Conservation (phyloP, 2,888 invertebrate species). For the Stenotaenia linearis region DNA sequence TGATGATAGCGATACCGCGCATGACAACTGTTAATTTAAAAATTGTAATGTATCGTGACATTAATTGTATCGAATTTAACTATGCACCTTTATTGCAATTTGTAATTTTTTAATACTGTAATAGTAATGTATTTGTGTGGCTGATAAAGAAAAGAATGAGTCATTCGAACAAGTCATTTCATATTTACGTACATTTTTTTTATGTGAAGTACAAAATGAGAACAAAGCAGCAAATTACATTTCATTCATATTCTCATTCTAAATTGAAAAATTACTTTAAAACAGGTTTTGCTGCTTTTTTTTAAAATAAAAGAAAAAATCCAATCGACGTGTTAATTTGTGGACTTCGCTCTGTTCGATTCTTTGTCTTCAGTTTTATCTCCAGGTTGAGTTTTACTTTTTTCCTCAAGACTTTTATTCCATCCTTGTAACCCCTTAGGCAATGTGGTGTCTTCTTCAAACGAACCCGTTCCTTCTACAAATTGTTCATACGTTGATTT, state of each 20-base stretch:
- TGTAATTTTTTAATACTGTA: neutral
- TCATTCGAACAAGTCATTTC: neutral
- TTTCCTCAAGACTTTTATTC: constrained; percentile 58
- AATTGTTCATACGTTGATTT: constrained; percentile 99
- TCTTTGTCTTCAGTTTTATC: constrained; percentile 3
- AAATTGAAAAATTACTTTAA: neutral
- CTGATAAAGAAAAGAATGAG: neutral
- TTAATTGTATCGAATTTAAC: neutral
- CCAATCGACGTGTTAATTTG: neutral
- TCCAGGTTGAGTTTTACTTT: constrained; percentile 31
- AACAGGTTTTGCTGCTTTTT: neutral
- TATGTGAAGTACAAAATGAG: neutral
- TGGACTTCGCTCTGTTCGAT: neutral
- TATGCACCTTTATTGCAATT: neutral
- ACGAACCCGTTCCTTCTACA: constrained; percentile 94
- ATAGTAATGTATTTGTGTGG: neutral
- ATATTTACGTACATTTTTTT: neutral
- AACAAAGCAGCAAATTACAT: neutral
- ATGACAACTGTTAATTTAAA: neutral
- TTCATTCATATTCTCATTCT: neutral
- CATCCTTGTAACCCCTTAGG: constrained; percentile 94
- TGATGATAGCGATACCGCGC: constrained; percentile 42
- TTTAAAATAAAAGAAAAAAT: neutral
- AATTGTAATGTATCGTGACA: neutral
- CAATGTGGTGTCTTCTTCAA: constrained; percentile 90